phyloP scores from a whole-genome alignment of 1,140 invertebrate genomes.

The Ceratina calcarata region DNA sequence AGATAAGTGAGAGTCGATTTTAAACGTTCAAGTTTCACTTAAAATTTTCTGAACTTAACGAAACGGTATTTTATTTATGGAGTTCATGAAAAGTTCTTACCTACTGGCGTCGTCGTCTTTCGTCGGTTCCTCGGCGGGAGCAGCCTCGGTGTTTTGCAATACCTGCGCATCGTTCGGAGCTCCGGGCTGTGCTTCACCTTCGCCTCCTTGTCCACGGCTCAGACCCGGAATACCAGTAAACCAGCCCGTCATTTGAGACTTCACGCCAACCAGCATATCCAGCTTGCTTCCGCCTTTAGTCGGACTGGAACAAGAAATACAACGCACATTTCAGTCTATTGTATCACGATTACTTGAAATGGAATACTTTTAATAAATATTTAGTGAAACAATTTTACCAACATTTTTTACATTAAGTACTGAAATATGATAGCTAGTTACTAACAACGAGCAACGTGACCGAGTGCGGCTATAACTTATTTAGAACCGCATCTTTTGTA shows the following conservation, averaged over 20 bases:
- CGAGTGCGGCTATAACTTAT: constrained; percentile 16
- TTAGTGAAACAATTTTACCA: no score
- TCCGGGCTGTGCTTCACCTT: constrained; percentile 73
- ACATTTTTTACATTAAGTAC: no score
- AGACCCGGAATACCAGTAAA: constrained; percentile 87
- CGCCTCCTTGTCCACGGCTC: constrained; percentile 77
- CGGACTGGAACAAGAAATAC: constrained; percentile 78
- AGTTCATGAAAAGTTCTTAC: constrained; percentile 57
- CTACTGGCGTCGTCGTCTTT: constrained; percentile 90
- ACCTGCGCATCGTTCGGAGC: constrained; percentile 77
- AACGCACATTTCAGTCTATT: neutral
- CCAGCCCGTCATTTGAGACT: constrained; percentile 90
- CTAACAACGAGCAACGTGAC: constrained; percentile 19
- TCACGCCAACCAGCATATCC: constrained; percentile 90
- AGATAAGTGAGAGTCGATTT: no score
- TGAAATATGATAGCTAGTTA: constrained; percentile 15
- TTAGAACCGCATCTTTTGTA: constrained; percentile 27
- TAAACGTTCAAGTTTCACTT: no score
- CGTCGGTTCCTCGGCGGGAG: constrained; percentile 76
- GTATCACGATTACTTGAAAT: no score
- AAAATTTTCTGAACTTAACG: no score
- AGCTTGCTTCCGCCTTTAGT: constrained; percentile 85
- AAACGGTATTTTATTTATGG: neutral
- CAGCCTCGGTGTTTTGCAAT: constrained; percentile 77
- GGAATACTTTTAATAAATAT: no score